Evolutionary conservation across 2,797 vertebrate species (phyloP).

Genomic region (Poeciliopsis paucimaculata): DNA sequence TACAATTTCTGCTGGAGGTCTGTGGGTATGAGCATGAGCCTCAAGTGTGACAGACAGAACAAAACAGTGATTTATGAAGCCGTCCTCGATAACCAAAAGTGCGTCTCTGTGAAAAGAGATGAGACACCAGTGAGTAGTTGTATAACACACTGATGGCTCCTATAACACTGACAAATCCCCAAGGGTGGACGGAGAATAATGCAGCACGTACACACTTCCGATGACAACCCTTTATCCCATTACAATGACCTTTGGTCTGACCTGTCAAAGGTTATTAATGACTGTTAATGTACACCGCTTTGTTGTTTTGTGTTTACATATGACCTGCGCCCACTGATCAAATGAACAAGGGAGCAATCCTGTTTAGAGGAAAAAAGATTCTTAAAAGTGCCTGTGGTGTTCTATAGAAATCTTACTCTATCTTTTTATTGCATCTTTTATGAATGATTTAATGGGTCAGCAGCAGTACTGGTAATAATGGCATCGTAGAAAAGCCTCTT

Average conservation of each 20-base stretch:
- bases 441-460: background rate
- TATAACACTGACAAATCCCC: constrained; percentile 51
- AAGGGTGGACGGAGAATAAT: constrained; percentile 54
- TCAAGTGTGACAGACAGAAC: constrained; percentile 57
- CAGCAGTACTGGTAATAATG: background rate
- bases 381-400: background rate
- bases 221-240: constrained; percentile 56
- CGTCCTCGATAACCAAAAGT: constrained; percentile 54
- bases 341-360: constrained; percentile 25
- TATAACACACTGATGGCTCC: constrained; percentile 50
- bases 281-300: constrained; percentile 70
- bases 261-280: constrained; percentile 78
- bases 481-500: background rate
- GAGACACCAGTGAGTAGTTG: constrained; percentile 59
- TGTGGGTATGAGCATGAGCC: constrained; percentile 26
- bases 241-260: constrained; percentile 68
- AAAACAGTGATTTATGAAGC: constrained; percentile 71
- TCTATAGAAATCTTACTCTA: constrained; percentile 1
- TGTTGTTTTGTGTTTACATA: constrained; percentile 52
- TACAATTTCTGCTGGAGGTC: constrained; percentile 23
- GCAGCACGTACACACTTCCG: constrained; percentile 60
- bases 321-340: constrained; percentile 55
- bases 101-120: constrained; percentile 54
- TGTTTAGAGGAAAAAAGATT: background rate
- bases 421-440: background rate